phyloP scores from a whole-genome alignment of 2,113 vertebrate species.

The Callopanchax toddi region DNA sequence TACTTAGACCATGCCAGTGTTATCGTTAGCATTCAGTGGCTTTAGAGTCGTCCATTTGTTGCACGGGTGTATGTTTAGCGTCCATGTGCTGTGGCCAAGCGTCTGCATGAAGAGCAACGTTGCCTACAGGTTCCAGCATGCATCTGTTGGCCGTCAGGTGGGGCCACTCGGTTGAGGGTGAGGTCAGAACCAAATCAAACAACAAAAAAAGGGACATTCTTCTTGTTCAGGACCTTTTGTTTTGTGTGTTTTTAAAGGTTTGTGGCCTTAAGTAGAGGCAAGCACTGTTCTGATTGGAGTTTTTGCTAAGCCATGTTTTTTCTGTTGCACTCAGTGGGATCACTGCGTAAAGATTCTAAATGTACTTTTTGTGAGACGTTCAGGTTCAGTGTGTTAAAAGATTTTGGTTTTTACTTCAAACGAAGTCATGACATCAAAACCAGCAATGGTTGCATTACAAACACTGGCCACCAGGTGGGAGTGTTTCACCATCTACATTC shows the following conservation, averaged over 20 bases:
- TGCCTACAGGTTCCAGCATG: constrained; percentile 65
- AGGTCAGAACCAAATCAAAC: constrained; percentile 26
- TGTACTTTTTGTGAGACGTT: constrained; percentile 23
- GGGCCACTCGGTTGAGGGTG: constrained; percentile 7
- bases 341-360: not conserved
- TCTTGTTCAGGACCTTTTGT: constrained; percentile 39
- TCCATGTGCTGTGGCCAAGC: no score
- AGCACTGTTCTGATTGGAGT: constrained; percentile 40
- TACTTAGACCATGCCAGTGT: constrained; percentile 32
- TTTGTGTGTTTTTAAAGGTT: constrained; percentile 22
- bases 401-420: no score
- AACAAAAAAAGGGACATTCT: not conserved
- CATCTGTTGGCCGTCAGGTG: constrained; percentile 41
- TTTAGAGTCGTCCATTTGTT: constrained; percentile 21
- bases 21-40: constrained; percentile 4
- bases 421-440: not conserved
- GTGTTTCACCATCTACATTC: not conserved
- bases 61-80: constrained; percentile 35
- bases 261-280: constrained; percentile 59
- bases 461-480: constrained; percentile 24
- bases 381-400: constrained; percentile 17
- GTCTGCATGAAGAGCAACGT: constrained; percentile 37
- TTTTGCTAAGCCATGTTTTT: constrained; percentile 33
- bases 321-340: constrained; percentile 41
- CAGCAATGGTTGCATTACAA: constrained; percentile 5